Evolutionary conservation across 2,888 invertebrate species (phyloP).

Genomic region (Esperia sulphurella): DNA sequence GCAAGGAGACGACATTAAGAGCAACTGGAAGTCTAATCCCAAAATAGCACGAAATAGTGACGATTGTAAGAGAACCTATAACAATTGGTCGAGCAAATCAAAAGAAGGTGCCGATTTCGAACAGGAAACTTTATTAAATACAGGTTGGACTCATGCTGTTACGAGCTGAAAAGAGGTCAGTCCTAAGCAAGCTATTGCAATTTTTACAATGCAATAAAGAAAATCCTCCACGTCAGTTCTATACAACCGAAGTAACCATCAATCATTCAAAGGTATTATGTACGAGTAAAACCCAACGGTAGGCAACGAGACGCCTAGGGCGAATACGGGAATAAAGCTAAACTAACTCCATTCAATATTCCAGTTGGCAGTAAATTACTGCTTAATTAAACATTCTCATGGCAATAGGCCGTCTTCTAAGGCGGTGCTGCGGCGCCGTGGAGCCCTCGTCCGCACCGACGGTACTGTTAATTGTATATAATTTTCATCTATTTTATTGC

Average conservation of each 20-base stretch:
- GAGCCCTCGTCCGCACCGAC: slow-evolving; percentile 19
- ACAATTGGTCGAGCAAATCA: neutral
- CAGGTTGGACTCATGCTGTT: neutral
- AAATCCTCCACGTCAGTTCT: neutral
- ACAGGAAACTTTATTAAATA: neutral
- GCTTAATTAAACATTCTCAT: slow-evolving; percentile 53
- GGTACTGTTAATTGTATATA: slow-evolving; percentile 37
- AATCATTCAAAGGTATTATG: slow-evolving; percentile 36
- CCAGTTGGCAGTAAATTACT: slow-evolving; percentile 50
- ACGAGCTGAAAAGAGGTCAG: neutral
- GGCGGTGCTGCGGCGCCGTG: slow-evolving; percentile 22
- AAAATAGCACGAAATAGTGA: too few species aligned
- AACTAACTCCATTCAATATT: slow-evolving; percentile 37
- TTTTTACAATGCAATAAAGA: neutral
- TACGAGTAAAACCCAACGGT: slow-evolving; percentile 12
- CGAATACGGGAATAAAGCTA: slow-evolving; percentile 23
- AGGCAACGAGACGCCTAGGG: slow-evolving; percentile 28
- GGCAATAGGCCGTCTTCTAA: slow-evolving; percentile 16
- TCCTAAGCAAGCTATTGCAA: too few species aligned
- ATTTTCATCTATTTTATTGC: slow-evolving; percentile 43
- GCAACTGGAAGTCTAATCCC: too few species aligned
- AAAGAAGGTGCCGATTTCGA: neutral
- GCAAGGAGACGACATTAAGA: too few species aligned
- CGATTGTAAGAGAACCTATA: neutral
- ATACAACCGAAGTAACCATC: slow-evolving; percentile 23